A percentile compares a stretch with the other conserved stretches of the same genome.
These are phyloP conservation scores for Branchellion lobata DNA, from an alignment of 2,888 invertebrate species.

Conservation along the genomic window DNA sequence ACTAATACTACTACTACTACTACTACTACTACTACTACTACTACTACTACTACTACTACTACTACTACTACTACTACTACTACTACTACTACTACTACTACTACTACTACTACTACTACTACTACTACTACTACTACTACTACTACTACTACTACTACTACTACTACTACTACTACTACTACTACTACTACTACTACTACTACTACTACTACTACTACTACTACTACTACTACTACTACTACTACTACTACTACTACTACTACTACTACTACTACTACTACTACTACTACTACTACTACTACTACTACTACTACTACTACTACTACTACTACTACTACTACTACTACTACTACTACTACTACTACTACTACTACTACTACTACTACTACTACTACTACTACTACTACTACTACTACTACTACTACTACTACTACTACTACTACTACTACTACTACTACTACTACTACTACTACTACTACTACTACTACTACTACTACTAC, in stretches of 20 bases:
- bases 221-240: conserved; percentile 9
- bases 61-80: conserved; percentile 9
- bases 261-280: conserved; percentile 9
- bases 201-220: conserved; percentile 9
- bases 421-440: conserved; percentile 2
- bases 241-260: conserved; percentile 9
- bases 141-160: conserved; percentile 9
- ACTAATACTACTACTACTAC: too few relatives aligned
- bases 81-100: conserved; percentile 9
- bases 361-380: conserved; percentile 9
- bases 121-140: conserved; percentile 9
- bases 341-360: conserved; percentile 9
- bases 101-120: not conserved
- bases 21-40: conserved; percentile 6
- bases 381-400: conserved; percentile 6
- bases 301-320: conserved; percentile 9
- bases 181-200: conserved; percentile 9
- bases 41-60: conserved; percentile 9
- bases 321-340: conserved; percentile 2
- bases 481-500: not conserved
- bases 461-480: not conserved
- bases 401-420: conserved; percentile 2
- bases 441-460: not conserved
- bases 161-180: conserved; percentile 9
- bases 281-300: conserved; percentile 9